These are phyloP conservation scores for Rhabdomys pumilio DNA, from an alignment of 2,797 vertebrate genomes.

Conservation along the genomic window DNA sequence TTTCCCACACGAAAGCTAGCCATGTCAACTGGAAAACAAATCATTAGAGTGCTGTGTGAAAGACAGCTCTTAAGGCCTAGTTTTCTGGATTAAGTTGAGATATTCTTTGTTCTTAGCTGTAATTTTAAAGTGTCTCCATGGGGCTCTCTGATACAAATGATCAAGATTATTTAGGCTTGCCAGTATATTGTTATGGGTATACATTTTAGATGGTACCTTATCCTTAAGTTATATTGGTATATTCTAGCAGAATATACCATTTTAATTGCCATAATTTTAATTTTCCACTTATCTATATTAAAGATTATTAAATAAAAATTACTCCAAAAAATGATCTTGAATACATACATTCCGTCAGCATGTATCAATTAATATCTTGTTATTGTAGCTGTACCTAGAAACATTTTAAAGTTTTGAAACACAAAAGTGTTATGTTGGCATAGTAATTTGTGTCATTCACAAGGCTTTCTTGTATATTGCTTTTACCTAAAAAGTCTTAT, in stretches of 20 bases:
- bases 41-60: neutral
- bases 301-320: constrained; percentile 28
- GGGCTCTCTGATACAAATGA: neutral
- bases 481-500: constrained; percentile 37
- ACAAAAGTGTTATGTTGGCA: constrained; percentile 19
- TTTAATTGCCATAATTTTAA: constrained; percentile 41
- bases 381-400: neutral
- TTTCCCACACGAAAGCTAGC: neutral
- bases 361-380: neutral
- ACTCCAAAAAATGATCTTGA: neutral
- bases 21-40: neutral
- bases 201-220: constrained; percentile 37
- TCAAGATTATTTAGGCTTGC: neutral
- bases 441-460: neutral
- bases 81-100: neutral
- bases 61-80: neutral
- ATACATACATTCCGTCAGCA: neutral
- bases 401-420: constrained; percentile 37
- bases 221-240: neutral
- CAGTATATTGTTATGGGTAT: constrained; percentile 17
- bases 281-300: constrained; percentile 12
- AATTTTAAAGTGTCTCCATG: neutral
- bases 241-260: neutral
- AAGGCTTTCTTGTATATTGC: neutral
- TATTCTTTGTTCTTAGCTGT: neutral